phyloP scores from a whole-genome alignment of 2,113 vertebrate genomes.

The Varanus komodoensis region DNA sequence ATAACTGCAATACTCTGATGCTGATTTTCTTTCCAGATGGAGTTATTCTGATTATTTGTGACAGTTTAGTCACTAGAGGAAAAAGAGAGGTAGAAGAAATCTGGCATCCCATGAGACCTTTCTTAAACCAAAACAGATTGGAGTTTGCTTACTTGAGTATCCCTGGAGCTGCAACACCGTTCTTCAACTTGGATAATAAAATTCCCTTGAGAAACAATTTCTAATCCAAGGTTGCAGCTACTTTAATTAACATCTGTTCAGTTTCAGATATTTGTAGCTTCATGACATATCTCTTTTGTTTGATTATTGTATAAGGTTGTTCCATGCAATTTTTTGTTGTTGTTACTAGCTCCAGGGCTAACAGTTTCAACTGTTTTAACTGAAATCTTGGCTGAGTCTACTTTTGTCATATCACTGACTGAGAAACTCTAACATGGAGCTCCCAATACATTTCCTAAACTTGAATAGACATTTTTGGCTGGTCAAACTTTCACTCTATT shows the following conservation, averaged over 20 bases:
- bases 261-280: constrained; percentile 63
- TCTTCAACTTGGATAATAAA: constrained; percentile 46
- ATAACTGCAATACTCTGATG: constrained; percentile 7
- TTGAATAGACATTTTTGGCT: not conserved
- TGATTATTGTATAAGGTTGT: constrained; percentile 29
- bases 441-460: constrained; percentile 2
- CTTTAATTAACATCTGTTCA: constrained; percentile 68
- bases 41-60: not conserved
- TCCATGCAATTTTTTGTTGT: not conserved
- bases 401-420: not conserved
- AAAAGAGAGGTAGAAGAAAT: not conserved
- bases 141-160: constrained; percentile 31
- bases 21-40: constrained; percentile 26
- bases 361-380: constrained; percentile 25
- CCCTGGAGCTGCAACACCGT: constrained; percentile 35
- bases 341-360: constrained; percentile 41
- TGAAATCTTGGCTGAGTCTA: not conserved
- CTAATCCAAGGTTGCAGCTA: constrained; percentile 52
- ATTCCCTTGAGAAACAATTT: constrained; percentile 64
- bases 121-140: constrained; percentile 28
- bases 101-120: not conserved
- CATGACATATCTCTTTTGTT: constrained; percentile 48
- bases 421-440: not conserved
- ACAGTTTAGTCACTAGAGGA: constrained; percentile 41
- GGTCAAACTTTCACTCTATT: not conserved